Base-by-base conservation (phyloP, 2,113 vertebrate genomes). In the Phyllostomus discolor region DNA sequence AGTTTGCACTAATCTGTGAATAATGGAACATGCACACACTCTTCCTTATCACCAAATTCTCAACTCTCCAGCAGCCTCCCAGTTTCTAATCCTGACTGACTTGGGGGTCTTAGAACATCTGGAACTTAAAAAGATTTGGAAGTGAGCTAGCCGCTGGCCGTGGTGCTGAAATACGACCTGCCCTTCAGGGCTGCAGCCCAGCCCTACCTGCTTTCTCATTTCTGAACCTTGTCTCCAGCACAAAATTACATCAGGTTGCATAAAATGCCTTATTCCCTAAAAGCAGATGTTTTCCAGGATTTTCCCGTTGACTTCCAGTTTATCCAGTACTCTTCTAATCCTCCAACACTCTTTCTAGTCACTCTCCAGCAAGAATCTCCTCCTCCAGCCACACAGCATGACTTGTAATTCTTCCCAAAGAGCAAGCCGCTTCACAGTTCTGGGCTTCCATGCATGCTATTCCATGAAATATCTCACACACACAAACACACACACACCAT, bases 141-240 rank as follows among this genome's bases (percentile, higher is more conserved):
- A 2, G 24, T 26, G 28, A 9, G 26, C 10, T 33, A 0, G 54
- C 52, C 1, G 11, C 88, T 92, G 66, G 46, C 96, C n/a, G 0
- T 91, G 95, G 90, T 96, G 17, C 95, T 88, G 59, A 96, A 85
- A 75, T 1, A 75, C 83, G 72, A 54, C 66, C 7, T 11, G 22
- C 16, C n/a, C 50, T 52, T 17, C 38, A 59, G 19, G 5, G 9
- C 7, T 26, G 2, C 9, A 4, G 2, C 4, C 41, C 46, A 73
- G 52, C 59, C 22, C 16, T 1, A n/a, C 7, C 6, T 35, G 24
- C n/a, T 38, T 19, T 92, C 88, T 67, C n/a, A 8, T 43, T 87
- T 89, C 69, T 35, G 24, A 78, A 50, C 1, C 9, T 15, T 5
- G 12, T 81, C 59, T 93, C 48, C 19, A 86, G 48, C 48, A 76